Conservation (phyloP, 1,140 invertebrate species). For the Kradibia gibbosae region DNA sequence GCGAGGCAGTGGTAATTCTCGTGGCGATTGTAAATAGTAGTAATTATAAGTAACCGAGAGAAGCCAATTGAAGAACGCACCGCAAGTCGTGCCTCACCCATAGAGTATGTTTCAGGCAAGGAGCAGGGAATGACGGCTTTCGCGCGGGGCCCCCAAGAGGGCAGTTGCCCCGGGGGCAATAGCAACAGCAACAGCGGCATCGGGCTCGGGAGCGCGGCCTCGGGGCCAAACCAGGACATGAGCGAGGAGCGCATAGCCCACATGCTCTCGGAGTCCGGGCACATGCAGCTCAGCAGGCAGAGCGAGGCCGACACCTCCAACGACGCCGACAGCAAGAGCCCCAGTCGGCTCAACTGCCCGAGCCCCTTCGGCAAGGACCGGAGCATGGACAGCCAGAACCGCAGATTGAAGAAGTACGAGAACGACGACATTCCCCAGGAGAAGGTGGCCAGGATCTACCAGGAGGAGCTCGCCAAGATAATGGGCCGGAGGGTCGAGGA, state of each 20-base stretch:
- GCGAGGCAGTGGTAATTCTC: too few relatives aligned
- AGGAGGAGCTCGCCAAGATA: slow-evolving; percentile 94
- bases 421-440: slow-evolving; percentile 97
- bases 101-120: slow-evolving; percentile 82
- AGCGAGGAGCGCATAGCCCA: slow-evolving; percentile 96
- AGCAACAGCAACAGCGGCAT: slow-evolving; percentile 8
- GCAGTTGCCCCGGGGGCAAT: slow-evolving; percentile 56
- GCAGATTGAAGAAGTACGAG: slow-evolving; percentile 87
- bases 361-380: slow-evolving; percentile 81
- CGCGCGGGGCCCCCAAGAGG: slow-evolving; percentile 80
- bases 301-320: slow-evolving; percentile 63
- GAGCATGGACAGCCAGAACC: slow-evolving; percentile 76
- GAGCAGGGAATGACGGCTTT: slow-evolving; percentile 84
- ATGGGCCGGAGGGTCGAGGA: slow-evolving; percentile 86
- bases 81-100: slow-evolving; percentile 72
- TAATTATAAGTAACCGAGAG: slow-evolving; percentile 36
- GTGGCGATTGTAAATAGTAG: neutral
- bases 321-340: slow-evolving; percentile 81
- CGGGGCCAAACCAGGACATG: slow-evolving; percentile 80
- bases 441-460: slow-evolving; percentile 96
- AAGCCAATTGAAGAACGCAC: slow-evolving; percentile 49
- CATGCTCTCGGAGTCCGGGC: slow-evolving; percentile 92
- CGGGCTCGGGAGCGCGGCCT: neutral
- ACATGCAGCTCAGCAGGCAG: slow-evolving; percentile 67
- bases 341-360: slow-evolving; percentile 79